phyloP scores from a whole-genome alignment of 2,113 vertebrate species.

The Sterrhoptilus dennistouni region DNA sequence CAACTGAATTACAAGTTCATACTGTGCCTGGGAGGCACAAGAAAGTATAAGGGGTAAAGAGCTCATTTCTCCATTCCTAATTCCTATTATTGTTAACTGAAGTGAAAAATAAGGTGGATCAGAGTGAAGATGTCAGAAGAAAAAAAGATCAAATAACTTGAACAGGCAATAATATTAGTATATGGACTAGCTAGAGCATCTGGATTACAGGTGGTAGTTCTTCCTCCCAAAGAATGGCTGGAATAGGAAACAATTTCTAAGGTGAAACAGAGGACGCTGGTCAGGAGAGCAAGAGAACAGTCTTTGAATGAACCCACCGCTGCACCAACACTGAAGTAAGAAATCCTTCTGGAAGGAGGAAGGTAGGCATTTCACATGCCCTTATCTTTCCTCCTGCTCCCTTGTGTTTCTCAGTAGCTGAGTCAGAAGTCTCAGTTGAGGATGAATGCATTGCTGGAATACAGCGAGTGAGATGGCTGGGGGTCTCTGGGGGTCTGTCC shows the following conservation, averaged over 20 bases:
- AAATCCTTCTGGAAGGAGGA: not conserved
- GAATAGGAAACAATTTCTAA: not conserved
- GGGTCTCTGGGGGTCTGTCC: not conserved
- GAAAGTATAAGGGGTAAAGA: not conserved
- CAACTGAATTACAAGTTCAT: not conserved
- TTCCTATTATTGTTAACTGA: conserved; percentile 9
- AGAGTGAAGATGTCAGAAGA: not conserved
- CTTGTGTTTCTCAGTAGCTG: not conserved
- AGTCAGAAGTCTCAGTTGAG: not conserved
- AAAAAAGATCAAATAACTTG: conserved; percentile 7
- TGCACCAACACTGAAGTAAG: not conserved
- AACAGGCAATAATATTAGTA: not conserved
- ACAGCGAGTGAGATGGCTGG: not conserved
- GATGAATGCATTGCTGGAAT: not conserved
- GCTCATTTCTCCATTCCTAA: conserved; percentile 24
- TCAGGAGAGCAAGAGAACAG: not conserved
- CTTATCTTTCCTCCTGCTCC: not conserved
- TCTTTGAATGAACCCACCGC: not conserved
- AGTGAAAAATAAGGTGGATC: conserved; percentile 20
- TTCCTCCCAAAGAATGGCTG: not conserved
- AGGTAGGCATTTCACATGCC: not conserved
- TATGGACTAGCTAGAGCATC: not conserved
- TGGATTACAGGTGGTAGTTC: not conserved
- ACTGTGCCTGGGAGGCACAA: not conserved
- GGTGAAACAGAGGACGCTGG: not conserved